Evolutionary conservation across 2,888 invertebrate species (phyloP), one percentile per base, ranked within the genome.

Genomic region (Spicauda simplicius): DNA sequence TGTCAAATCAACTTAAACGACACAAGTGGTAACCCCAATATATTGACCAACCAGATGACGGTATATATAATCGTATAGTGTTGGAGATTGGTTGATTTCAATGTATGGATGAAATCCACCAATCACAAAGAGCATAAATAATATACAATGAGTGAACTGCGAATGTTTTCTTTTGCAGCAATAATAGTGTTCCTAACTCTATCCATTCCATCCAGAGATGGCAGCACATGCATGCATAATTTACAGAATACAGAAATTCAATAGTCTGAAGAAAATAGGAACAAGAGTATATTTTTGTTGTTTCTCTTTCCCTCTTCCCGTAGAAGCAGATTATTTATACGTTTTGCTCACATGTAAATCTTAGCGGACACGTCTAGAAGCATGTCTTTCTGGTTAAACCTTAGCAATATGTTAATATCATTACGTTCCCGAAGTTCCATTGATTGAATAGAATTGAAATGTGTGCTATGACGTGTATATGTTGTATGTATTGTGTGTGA

Each of bases 261-360:
- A 87, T 87, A 86, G 78, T 54, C 30, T 25, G 37, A 69, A 73
- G 69, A 74, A 73, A 74, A 72, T 71, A 71, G 68, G 37, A 72
- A 72, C 68, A 70, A 70, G 54, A 69, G 70, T 70, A 70, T 60
- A 69, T 73, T 80, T 84, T 82, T 84, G 77, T 81, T 80, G 84
- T 84, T 84, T 83, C 85, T 88, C 85, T 88, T 83, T 85, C 80
- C 86, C 82, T 77, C 79, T 80, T 82, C 76, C 78, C 75, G 76
- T 72, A 70, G 72, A 74, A 75, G 74, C 72, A 62, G 70, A 71
- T 72, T 70, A 66, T 69, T 69, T 68, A 70, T 69, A 68, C 56
- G 60, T 69, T 67, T 70, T 67, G 61, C 61, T 37, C 41, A 66
- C n/a, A 62, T 56, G 53, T 70, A 64, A 55, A 68, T 60, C 25